Base-by-base conservation (phyloP, 37 sponge, comb jelly and placozoan species). In the Lycopodina hypogea region DNA sequence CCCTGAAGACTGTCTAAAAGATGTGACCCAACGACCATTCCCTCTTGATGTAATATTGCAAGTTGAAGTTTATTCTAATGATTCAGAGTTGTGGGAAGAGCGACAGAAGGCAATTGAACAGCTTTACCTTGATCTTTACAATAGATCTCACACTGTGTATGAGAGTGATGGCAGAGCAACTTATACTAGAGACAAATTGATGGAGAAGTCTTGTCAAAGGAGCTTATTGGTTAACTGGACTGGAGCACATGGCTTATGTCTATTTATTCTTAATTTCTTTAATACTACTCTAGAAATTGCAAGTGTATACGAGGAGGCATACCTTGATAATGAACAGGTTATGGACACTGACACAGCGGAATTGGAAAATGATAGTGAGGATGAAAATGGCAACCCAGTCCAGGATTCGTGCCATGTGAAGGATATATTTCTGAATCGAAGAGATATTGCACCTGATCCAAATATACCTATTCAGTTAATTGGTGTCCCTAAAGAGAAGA, bases 51-150 rank as follows among this genome's bases (percentile, higher is more conserved):
- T 62, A 30, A 88, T 88, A 2, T 48, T 88, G 11, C 84, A 78
- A 62, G 69, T 88, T 19, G 82, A 87, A 66, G 72, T 69, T 24
- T 87, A 73, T 42, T 71, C 76, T 22, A 87, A 87, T 53, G 52
- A 72, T 35, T 58, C 85, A 3, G 37, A 60, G 2, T 17, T 67
- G 18, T 78, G 79, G 85, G 7, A 42, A 12, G 24, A 23, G 23
- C 36, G 72, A 41, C 28, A 63, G 21, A 32, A 29, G 39, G 55
- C 68, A 28, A 9, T 68, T 30, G 53, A 17, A 28, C 24, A 56
- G 9, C 26, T 75, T 1, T 75, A 75, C 53, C 9, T 32, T 41
- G 41, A 24, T 11, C 11, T 23, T 2, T 42, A 70, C 45, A 32
- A 66, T 36, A 66, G 35, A 8, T 17, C 67, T 12, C 14, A 26